phyloP scores from a whole-genome alignment of 2,797 vertebrate genomes.

The Psittacula derbiana region DNA sequence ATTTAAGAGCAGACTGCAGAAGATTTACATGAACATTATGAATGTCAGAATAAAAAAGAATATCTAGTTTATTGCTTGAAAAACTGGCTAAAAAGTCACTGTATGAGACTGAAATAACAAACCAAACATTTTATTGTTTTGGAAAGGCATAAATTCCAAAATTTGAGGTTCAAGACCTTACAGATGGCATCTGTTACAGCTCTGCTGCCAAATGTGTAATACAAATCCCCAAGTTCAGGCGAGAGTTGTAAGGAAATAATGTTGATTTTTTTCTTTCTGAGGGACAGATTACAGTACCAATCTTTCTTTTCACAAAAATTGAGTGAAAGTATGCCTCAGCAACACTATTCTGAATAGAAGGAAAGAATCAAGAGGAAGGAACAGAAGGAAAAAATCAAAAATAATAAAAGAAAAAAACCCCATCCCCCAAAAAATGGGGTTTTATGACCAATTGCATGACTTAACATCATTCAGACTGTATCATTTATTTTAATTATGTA shows the following conservation, averaged over 20 bases:
- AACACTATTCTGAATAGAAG: background rate
- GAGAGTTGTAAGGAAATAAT: constrained; percentile 9
- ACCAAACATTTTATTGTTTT: constrained; percentile 44
- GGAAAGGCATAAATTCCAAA: constrained; percentile 42
- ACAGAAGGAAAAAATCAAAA: background rate
- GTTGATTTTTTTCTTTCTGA: constrained; percentile 11
- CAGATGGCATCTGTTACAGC: constrained; percentile 38
- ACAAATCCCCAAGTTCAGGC: constrained; percentile 28
- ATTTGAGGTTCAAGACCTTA: constrained; percentile 49
- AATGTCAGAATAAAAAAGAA: background rate
- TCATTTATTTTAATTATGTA: background rate
- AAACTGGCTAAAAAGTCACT: background rate
- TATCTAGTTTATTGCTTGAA: background rate
- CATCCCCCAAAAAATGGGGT: fast-evolving
- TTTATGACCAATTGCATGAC: background rate
- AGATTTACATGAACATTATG: constrained; percentile 1
- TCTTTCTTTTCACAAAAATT: constrained; percentile 41
- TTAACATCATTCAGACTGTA: background rate
- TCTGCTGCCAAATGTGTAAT: constrained; percentile 39
- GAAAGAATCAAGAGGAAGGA: background rate
- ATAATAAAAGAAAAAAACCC: background rate
- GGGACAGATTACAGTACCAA: background rate
- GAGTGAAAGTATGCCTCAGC: background rate
- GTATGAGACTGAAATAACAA: background rate
- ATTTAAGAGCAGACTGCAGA: background rate